Percentiles rank a stretch among this genome's conserved stretches.
Conservation (phyloP, 2,888 invertebrate genomes). For the Zonitis immaculata region DNA sequence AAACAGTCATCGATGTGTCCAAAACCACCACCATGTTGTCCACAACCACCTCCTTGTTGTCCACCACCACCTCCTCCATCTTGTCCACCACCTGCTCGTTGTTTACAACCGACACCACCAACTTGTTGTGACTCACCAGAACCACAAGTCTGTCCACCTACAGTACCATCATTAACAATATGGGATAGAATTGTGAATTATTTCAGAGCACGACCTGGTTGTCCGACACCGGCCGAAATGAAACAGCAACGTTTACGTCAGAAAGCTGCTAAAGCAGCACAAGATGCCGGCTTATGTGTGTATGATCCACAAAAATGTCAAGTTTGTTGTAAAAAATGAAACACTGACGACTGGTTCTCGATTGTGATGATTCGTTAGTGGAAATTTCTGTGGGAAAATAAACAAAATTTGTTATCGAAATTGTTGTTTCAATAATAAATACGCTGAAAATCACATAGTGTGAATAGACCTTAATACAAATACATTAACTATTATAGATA, state of each 20-base stretch:
- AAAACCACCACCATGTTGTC: no score
- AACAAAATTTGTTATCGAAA: no score
- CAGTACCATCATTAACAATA: slow-evolving; percentile 5
- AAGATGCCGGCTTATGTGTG: slow-evolving; percentile 36
- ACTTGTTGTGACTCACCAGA: no score
- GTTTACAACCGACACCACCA: not conserved
- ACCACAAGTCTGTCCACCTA: not conserved
- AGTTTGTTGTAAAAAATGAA: slow-evolving; percentile 1
- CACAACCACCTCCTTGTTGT: no score
- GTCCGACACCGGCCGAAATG: slow-evolving; percentile 39
- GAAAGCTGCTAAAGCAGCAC: slow-evolving; percentile 38
- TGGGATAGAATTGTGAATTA: slow-evolving; percentile 37
- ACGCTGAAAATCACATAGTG: no score
- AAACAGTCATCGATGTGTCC: no score
- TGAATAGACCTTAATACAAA: no score
- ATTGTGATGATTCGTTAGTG: no score
- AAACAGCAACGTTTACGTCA: slow-evolving; percentile 32
- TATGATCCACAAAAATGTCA: slow-evolving; percentile 30
- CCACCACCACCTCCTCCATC: no score
- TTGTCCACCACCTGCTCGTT: slow-evolving; percentile 10
- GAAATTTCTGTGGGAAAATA: no score
- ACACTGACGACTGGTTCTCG: not conserved
- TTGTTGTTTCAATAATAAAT: no score
- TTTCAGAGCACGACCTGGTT: slow-evolving; percentile 40
- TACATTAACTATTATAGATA: no score